Percentiles rank a stretch among this genome's conserved stretches.
Evolutionary conservation across 1,140 invertebrate genomes (phyloP).

Genomic region (Mactra quadrangularis): DNA sequence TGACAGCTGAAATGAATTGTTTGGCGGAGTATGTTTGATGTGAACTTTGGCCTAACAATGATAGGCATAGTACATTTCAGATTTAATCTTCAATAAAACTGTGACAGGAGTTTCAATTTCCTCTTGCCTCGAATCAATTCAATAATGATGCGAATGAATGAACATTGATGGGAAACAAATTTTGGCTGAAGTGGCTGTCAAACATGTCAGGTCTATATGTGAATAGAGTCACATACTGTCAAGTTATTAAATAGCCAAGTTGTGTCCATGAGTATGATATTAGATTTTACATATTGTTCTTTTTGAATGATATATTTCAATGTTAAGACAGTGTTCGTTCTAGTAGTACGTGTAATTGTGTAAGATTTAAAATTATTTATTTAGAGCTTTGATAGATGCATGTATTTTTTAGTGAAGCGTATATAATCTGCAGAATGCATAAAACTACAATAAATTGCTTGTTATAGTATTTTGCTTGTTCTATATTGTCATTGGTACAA

Average conservation of each 20-base stretch:
- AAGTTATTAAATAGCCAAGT: constrained; percentile 6
- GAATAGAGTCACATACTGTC: not conserved
- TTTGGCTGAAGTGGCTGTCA: not conserved
- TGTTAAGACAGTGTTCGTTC: too few species aligned
- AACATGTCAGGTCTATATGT: not conserved
- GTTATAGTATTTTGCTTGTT: too few species aligned
- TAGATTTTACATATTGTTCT: too few species aligned
- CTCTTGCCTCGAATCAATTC: constrained; percentile 38
- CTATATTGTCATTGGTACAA: too few species aligned
- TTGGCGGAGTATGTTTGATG: not conserved
- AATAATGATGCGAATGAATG: constrained; percentile 9
- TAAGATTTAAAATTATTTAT: too few species aligned
- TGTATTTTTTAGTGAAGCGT: too few species aligned
- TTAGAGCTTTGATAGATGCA: too few species aligned
- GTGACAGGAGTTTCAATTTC: constrained; percentile 41
- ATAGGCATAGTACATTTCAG: not conserved
- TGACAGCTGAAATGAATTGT: too few species aligned
- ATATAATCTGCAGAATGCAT: too few species aligned
- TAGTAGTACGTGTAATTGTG: too few species aligned
- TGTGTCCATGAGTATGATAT: not conserved
- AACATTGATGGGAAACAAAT: not conserved
- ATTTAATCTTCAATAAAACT: constrained; percentile 17
- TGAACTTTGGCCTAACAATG: not conserved
- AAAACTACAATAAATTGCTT: too few species aligned
- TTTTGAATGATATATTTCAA: too few species aligned